Evolutionary conservation across 1,140 invertebrate species (phyloP).

Genomic region (Globodera rostochiensis): DNA sequence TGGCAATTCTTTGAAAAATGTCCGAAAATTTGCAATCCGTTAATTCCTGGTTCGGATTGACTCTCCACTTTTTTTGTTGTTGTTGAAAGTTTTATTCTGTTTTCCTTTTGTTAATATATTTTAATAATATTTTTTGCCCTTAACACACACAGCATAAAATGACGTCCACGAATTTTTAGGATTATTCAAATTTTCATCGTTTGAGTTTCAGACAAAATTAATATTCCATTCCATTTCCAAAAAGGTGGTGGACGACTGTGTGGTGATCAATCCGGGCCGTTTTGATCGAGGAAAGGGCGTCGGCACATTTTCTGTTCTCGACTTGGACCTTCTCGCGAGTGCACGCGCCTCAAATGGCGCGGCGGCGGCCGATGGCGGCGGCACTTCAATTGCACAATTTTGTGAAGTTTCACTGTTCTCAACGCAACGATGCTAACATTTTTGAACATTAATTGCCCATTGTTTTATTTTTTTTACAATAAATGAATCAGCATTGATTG

Average conservation of each 20-base stretch:
- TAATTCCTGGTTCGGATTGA: not conserved
- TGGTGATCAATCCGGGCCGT: not conserved
- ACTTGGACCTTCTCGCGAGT: not conserved
- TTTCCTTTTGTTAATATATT: too few relatives aligned
- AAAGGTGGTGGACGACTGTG: slow-evolving; percentile 7
- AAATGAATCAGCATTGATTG: not conserved
- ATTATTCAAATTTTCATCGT: too few relatives aligned
- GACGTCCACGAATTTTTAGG: too few relatives aligned
- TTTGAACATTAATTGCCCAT: not conserved
- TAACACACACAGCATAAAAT: too few relatives aligned
- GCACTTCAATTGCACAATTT: not conserved
- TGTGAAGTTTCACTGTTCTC: not conserved
- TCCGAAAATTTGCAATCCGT: not conserved
- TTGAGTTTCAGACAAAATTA: too few relatives aligned
- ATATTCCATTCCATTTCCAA: not conserved
- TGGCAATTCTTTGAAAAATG: not conserved
- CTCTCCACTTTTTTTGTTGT: not conserved
- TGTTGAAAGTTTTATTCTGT: too few relatives aligned
- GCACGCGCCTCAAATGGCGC: not conserved
- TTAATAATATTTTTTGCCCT: too few relatives aligned
- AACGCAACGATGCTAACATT: not conserved
- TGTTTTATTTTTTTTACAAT: too few relatives aligned
- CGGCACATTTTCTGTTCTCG: not conserved
- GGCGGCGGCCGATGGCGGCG: not conserved
- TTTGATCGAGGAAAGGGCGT: not conserved